Evolutionary conservation across 1,140 invertebrate genomes (phyloP).

Genomic region (Ceratitis capitata): DNA sequence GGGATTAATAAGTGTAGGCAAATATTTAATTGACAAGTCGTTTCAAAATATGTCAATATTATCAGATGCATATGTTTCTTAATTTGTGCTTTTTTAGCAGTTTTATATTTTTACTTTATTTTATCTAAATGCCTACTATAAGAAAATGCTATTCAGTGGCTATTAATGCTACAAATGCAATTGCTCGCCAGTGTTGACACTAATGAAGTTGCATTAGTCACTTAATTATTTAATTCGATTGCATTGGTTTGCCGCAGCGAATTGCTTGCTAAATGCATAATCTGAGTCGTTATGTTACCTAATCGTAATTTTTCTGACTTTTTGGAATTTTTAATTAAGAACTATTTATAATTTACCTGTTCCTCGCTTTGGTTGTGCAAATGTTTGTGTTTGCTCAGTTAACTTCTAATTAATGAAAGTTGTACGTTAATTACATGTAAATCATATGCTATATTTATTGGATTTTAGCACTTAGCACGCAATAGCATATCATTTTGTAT

Average conservation of each 20-base stretch:
- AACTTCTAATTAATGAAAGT: background rate
- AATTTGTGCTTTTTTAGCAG: background rate
- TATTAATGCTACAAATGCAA: background rate
- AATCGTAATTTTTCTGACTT: background rate
- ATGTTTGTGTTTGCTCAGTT: background rate
- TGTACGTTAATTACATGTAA: background rate
- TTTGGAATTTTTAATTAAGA: background rate
- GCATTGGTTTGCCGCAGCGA: too few relatives aligned
- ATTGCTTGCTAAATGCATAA: too few relatives aligned
- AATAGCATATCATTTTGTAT: background rate
- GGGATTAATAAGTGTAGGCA: background rate
- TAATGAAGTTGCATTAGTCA: background rate
- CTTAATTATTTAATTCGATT: conserved; percentile 9
- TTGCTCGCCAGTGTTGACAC: background rate
- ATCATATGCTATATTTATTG: background rate
- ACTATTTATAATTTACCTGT: too few relatives aligned
- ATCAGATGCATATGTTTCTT: background rate
- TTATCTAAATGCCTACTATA: background rate
- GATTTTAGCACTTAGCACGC: background rate
- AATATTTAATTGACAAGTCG: background rate
- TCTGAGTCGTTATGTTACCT: too few relatives aligned
- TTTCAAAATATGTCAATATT: background rate
- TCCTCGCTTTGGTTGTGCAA: background rate
- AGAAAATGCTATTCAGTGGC: background rate
- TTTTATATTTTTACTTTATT: background rate